Conservation (phyloP, 2,113 vertebrate species). For the Mormyrus lacerda region DNA sequence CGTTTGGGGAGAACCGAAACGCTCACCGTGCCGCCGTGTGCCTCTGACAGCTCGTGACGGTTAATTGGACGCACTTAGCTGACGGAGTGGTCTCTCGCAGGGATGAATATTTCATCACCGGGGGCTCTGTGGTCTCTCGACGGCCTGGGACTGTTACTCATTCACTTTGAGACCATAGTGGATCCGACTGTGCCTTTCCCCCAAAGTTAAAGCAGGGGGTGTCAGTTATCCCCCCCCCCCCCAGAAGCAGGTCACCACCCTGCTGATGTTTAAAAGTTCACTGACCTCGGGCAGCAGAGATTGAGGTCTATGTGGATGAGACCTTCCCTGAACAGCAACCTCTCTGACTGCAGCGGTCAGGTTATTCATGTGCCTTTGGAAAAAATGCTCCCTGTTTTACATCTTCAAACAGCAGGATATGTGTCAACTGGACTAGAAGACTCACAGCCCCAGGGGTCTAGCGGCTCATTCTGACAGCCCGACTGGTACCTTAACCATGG, state of each 20-base stretch:
- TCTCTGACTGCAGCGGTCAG: not conserved
- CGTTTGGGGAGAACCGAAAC: conserved; percentile 27
- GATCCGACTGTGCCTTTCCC: not conserved
- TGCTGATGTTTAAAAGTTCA: not conserved
- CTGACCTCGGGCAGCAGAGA: not conserved
- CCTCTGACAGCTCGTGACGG: conserved; percentile 22
- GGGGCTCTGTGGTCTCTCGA: not conserved
- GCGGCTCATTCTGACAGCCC: not conserved
- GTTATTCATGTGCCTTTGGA: not conserved
- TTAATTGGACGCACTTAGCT: conserved; percentile 40
- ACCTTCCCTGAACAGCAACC: not conserved
- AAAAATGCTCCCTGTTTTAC: not conserved
- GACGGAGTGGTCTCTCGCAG: conserved; percentile 16
- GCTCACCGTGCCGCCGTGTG: conserved; percentile 32
- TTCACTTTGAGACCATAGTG: not conserved
- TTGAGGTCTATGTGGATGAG: not conserved
- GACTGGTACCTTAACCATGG: not conserved
- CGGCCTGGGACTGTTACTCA: not conserved
- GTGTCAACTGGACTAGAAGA: not conserved
- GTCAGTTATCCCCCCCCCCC: not conserved
- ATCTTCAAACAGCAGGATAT: not conserved
- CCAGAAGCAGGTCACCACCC: not conserved
- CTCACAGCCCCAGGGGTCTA: not conserved
- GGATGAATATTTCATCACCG: conserved; percentile 37
- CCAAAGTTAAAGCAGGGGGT: not conserved